Percentiles rank a stretch among this genome's conserved stretches.
Conservation (phyloP, 1,140 invertebrate species). For the Tigriopus japonicus region DNA sequence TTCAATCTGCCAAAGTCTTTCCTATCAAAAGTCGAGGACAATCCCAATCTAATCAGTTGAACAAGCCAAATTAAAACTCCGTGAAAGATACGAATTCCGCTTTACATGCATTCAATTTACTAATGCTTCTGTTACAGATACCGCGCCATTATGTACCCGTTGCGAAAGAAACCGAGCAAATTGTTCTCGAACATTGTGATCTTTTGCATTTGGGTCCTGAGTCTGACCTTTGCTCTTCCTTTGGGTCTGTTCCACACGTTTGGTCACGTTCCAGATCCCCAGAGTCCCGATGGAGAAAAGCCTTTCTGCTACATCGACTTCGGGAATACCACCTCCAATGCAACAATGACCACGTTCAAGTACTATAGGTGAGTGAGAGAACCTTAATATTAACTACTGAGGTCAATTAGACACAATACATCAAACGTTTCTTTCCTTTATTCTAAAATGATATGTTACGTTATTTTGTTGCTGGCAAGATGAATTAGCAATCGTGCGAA, state of each 20-base stretch:
- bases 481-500: too few relatives aligned
- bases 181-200: slow-evolving; percentile 44
- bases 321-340: neutral
- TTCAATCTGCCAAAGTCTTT: too few relatives aligned
- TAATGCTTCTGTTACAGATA: slow-evolving; percentile 25
- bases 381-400: too few relatives aligned
- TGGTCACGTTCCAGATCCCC: slow-evolving; percentile 1
- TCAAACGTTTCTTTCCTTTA: too few relatives aligned
- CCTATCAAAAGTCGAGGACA: too few relatives aligned
- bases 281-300: neutral
- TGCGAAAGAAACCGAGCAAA: slow-evolving; percentile 44
- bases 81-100: too few relatives aligned
- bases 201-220: slow-evolving; percentile 42
- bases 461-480: too few relatives aligned
- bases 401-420: too few relatives aligned
- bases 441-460: too few relatives aligned
- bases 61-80: too few relatives aligned
- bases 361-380: neutral
- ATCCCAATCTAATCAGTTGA: too few relatives aligned
- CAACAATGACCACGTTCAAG: neutral
- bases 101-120: too few relatives aligned
- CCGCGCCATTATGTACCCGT: slow-evolving; percentile 55
- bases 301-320: slow-evolving; percentile 3
- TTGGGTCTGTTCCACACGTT: slow-evolving; percentile 19
- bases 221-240: slow-evolving; percentile 38